Base-by-base conservation (phyloP, 2,113 vertebrate genomes). In the Trogon melanurus region DNA sequence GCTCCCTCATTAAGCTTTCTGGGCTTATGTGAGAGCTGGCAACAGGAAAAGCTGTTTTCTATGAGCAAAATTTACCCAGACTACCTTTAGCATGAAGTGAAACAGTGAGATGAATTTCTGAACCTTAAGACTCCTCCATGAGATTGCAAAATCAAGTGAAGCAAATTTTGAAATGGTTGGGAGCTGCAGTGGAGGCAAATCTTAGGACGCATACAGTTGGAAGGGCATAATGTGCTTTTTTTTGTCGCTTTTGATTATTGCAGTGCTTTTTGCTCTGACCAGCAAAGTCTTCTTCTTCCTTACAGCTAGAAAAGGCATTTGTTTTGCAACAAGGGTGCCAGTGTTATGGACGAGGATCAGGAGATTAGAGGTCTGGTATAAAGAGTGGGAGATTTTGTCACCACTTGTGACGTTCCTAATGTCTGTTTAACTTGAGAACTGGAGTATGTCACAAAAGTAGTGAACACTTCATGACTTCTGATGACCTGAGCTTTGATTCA, bases 91-190 rank as follows among this genome's bases (percentile, higher is more conserved):
- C 29, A 26, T 74, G 36, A 91, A 71, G 32, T 87, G 44, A 75
- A 93, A 48, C 26, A 57, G 45, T 50, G 22, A 62, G 51, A 44
- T 88, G 60, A n/a, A 7, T 76, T 90, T 38, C 51, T 78, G 60
- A 86, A 93, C n/a, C 22, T 8, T 88, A 86, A 67, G 47, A 5
- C 12, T 93, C 13, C 48, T 86, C 51, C 26, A 45, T 48, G 38
- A 80, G 36, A 66, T 92, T 85, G 64, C 58, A 94, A 93, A 94
- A 91, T 50, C 45, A 79, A 74, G 11, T 50, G 47, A 93, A 80
- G 15, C 6, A 79, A 81, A 73, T 85, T 93, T 64, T 73, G 58
- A 79, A 82, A 76, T 70, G 14, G 11, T 73, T 67, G 20, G 18
- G n/a, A 91, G 73, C 41, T 85, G 38, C 38, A 62, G n/a, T 41